Conservation (phyloP, 2,888 invertebrate genomes). For the Dichetophora obliterata region DNA sequence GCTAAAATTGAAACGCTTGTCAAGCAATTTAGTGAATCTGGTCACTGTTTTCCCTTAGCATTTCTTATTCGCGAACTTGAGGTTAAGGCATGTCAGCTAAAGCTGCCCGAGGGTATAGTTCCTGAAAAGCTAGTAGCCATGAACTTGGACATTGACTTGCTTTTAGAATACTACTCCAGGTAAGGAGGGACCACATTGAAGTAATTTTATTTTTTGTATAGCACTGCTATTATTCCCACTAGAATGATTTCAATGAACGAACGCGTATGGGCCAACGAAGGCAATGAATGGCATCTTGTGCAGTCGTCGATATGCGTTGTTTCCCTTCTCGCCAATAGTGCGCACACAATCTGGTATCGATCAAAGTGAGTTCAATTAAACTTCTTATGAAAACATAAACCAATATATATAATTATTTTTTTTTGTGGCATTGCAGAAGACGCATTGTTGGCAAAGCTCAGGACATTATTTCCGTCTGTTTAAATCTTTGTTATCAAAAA, state of each 20-base stretch:
- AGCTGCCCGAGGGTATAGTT: constrained; percentile 81
- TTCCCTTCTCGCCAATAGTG: constrained; percentile 76
- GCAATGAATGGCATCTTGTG: constrained; percentile 88
- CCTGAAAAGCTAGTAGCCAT: constrained; percentile 82
- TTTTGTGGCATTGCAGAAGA: constrained; percentile 74
- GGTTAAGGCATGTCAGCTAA: constrained; percentile 80
- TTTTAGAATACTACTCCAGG: constrained; percentile 85
- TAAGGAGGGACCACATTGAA: constrained; percentile 41
- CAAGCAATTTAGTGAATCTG: constrained; percentile 83
- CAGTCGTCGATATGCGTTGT: constrained; percentile 82
- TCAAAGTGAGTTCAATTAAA: constrained; percentile 61
- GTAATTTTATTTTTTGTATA: background rate
- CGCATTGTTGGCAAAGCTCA: constrained; percentile 79
- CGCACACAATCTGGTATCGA: constrained; percentile 72
- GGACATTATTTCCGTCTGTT: constrained; percentile 81
- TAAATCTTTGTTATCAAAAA: constrained; percentile 83
- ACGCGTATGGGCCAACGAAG: constrained; percentile 86
- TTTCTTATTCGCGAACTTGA: constrained; percentile 86
- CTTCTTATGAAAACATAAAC: background rate
- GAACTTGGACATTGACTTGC: constrained; percentile 81
- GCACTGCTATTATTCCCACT: background rate
- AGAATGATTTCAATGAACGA: constrained; percentile 86
- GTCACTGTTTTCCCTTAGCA: constrained; percentile 90
- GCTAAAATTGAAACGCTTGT: constrained; percentile 83
- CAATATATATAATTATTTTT: background rate